Conservation (phyloP, 1,140 invertebrate species). For the Hesperophylax magnus region DNA sequence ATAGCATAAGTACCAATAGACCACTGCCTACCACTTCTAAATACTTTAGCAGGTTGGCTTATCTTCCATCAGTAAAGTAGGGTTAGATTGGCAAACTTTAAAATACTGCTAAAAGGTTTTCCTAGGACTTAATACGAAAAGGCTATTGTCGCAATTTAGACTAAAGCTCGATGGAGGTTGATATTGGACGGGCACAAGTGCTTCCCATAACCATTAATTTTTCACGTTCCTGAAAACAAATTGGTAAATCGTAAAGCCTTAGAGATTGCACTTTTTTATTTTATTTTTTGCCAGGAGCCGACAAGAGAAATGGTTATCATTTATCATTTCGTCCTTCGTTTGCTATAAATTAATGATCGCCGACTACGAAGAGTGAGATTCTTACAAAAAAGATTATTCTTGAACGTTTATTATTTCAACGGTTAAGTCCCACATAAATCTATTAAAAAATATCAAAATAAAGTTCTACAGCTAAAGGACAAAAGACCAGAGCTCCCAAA, state of each 20-base stretch:
- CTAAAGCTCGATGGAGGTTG: neutral
- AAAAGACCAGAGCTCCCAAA: no score
- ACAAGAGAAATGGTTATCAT: constrained; percentile 24
- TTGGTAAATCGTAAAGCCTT: constrained; percentile 4
- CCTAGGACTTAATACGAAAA: neutral
- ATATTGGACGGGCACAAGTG: neutral
- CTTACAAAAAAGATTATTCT: constrained; percentile 1
- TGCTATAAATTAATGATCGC: constrained; percentile 15
- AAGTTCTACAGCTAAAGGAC: no score
- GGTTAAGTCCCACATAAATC: no score
- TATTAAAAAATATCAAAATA: no score
- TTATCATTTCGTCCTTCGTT: constrained; percentile 23
- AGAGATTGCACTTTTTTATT: constrained; percentile 31
- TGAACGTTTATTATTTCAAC: constrained; percentile 14
- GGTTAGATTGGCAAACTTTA: neutral
- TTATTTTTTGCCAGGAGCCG: constrained; percentile 7
- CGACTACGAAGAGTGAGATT: constrained; percentile 1
- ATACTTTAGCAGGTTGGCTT: neutral
- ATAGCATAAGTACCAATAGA: no score
- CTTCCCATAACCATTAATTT: constrained; percentile 19
- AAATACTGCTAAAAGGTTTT: constrained; percentile 31
- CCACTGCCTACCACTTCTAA: no score
- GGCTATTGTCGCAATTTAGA: constrained; percentile 5
- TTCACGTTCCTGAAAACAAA: constrained; percentile 24
- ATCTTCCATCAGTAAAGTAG: constrained; percentile 1